Conservation (phyloP, 2,888 invertebrate species). For the Rhagium mordax region DNA sequence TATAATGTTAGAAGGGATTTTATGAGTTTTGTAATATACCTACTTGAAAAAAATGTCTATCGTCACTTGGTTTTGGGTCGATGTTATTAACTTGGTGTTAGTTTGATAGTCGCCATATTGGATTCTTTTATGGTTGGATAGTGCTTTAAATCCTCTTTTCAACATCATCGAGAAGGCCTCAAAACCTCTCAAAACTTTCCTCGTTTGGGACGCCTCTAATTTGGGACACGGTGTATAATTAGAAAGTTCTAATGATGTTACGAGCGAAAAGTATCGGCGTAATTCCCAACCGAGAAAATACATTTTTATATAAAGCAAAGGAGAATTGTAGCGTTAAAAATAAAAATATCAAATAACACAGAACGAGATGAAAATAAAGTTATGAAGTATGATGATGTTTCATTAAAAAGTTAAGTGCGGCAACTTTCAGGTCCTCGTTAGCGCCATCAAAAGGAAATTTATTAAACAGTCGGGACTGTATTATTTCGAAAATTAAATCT, state of each 20-base stretch:
- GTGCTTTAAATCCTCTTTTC: too few relatives aligned
- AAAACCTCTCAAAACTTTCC: too few relatives aligned
- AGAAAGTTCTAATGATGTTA: neutral
- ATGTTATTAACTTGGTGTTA: too few relatives aligned
- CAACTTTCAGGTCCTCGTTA: conserved; percentile 56
- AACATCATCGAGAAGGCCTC: too few relatives aligned
- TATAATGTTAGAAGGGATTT: too few relatives aligned
- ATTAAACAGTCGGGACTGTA: conserved; percentile 45
- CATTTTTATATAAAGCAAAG: conserved; percentile 7
- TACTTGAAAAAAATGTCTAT: too few relatives aligned
- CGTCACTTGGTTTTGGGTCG: too few relatives aligned
- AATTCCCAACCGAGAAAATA: conserved; percentile 37
- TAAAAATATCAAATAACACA: conserved; percentile 46
- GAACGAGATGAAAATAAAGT: conserved; percentile 51
- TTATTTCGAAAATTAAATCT: conserved; percentile 44
- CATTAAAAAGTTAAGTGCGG: conserved; percentile 59
- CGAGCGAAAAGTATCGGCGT: conserved; percentile 17
- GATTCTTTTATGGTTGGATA: too few relatives aligned
- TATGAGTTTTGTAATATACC: too few relatives aligned
- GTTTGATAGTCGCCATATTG: too few relatives aligned
- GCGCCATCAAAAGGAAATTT: conserved; percentile 57
- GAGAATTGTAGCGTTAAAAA: conserved; percentile 34
- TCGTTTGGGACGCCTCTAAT: too few relatives aligned
- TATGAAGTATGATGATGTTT: conserved; percentile 56
- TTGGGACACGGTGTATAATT: too few relatives aligned